Percentiles rank a stretch among this genome's conserved stretches.
These are phyloP conservation scores for Danaus plexippus DNA, from an alignment of 1,140 invertebrate genomes.

Conservation along the genomic window DNA sequence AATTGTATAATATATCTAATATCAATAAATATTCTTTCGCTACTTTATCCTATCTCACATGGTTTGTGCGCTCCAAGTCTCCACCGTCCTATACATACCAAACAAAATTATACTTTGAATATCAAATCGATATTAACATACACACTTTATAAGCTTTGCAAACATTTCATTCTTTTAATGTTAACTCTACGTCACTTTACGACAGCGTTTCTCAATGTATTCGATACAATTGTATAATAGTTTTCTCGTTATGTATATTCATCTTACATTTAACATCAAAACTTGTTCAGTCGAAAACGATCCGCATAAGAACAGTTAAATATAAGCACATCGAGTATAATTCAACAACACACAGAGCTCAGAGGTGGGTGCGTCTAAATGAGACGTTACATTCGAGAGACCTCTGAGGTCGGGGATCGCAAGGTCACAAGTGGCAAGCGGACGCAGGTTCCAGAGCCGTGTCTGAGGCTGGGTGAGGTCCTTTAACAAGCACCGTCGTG, in stretches of 20 bases:
- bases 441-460: constrained; percentile 5
- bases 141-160: constrained; percentile 18
- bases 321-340: constrained; percentile 23
- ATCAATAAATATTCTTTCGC: constrained; percentile 41
- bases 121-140: constrained; percentile 18
- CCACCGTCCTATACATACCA: constrained; percentile 49
- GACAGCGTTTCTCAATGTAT: constrained; percentile 10
- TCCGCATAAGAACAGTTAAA: constrained; percentile 17
- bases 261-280: constrained; percentile 15
- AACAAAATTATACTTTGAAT: constrained; percentile 28
- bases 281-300: constrained; percentile 40
- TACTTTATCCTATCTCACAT: constrained; percentile 56
- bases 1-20: constrained; percentile 36
- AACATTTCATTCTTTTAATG: constrained; percentile 18
- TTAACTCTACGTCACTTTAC: constrained; percentile 19
- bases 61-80: constrained; percentile 66
- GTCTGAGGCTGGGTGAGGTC: constrained; percentile 19
- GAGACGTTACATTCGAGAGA: constrained; percentile 15
- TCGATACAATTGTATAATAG: constrained; percentile 15
- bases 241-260: constrained; percentile 9
- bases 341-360: constrained; percentile 13
- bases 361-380: constrained; percentile 9
- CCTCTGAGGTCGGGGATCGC: constrained; percentile 22
- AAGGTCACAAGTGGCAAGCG: too few species aligned
- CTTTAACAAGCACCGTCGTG: constrained; percentile 25